A percentile compares a stretch with the other conserved stretches of the same genome.
These are phyloP conservation scores for Ecdyonurus torrentis DNA, from an alignment of 2,888 invertebrate species.

Conservation along the genomic window DNA sequence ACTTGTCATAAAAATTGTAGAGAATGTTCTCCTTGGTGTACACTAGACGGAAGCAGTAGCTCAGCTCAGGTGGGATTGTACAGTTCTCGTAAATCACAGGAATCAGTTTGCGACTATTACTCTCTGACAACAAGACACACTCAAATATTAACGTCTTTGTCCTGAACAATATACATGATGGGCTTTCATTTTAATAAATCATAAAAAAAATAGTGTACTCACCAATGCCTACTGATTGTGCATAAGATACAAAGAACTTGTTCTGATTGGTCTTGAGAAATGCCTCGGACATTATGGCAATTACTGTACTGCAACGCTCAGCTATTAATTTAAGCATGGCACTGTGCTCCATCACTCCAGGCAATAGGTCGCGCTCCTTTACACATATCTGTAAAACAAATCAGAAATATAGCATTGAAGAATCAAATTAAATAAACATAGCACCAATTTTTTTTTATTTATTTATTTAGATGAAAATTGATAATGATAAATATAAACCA, in stretches of 20 bases:
- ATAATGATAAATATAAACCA: too few species aligned
- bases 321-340: constrained; percentile 55
- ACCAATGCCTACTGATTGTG: constrained; percentile 69
- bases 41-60: background rate
- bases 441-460: too few species aligned
- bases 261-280: constrained; percentile 59
- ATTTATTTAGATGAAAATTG: too few species aligned
- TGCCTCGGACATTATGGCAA: constrained; percentile 60
- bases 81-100: background rate
- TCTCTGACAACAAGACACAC: too few species aligned
- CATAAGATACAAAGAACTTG: constrained; percentile 60
- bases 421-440: too few species aligned
- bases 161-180: too few species aligned
- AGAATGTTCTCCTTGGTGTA: background rate
- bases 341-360: constrained; percentile 53
- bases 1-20: background rate
- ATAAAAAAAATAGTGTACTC: constrained; percentile 20
- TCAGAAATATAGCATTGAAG: background rate
- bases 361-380: constrained; percentile 52
- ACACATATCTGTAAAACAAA: constrained; percentile 43
- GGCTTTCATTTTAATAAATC: too few species aligned
- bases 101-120: background rate
- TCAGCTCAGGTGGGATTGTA: background rate
- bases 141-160: too few species aligned
- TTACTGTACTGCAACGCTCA: constrained; percentile 58